Conservation (phyloP, 2,888 invertebrate species). For the Acronicta leporina region DNA sequence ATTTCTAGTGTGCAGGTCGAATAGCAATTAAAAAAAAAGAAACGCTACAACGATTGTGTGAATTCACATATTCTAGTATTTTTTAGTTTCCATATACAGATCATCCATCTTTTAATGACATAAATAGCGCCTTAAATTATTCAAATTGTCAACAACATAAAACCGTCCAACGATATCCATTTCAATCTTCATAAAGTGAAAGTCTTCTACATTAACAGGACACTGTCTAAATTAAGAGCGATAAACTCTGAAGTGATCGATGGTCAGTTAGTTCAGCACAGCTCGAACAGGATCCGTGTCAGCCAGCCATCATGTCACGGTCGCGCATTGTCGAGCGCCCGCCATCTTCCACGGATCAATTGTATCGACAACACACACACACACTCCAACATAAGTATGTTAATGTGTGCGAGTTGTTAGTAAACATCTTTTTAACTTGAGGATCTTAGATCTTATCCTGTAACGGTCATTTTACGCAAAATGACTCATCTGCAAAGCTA, state of each 20-base stretch:
- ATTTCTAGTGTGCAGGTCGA: not conserved
- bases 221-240: not conserved
- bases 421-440: not conserved
- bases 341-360: conserved; percentile 26
- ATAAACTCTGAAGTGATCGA: not conserved
- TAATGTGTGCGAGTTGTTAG: conserved; percentile 3
- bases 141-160: no score
- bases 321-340: conserved; percentile 1
- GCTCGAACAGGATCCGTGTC: conserved; percentile 12
- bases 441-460: no score
- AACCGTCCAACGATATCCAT: no score
- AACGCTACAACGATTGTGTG: conserved; percentile 1
- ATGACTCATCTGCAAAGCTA: no score
- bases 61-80: not conserved
- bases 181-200: no score
- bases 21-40: not conserved
- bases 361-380: conserved; percentile 3
- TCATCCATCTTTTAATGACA: not conserved
- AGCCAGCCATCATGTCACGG: conserved; percentile 10
- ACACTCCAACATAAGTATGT: not conserved
- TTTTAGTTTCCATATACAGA: conserved; percentile 2
- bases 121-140: not conserved
- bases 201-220: not conserved
- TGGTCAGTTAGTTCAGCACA: conserved; percentile 9
- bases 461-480: no score